Conservation (phyloP, 1,140 invertebrate species). For the Pogonomyrmex californicus region DNA sequence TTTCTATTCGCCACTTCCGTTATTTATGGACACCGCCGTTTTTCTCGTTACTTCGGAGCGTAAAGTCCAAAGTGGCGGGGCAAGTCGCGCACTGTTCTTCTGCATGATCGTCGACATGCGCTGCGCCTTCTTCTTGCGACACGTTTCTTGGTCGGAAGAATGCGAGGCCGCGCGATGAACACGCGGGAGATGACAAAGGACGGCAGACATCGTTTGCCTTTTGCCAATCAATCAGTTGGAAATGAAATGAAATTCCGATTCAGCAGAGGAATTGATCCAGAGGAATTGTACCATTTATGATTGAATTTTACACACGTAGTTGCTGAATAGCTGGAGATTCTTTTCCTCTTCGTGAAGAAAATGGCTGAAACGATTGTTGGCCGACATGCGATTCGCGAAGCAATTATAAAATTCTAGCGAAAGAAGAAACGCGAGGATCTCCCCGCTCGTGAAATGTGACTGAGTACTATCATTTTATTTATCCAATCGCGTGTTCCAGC, state of each 20-base stretch:
- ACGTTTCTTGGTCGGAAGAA: constrained; percentile 33
- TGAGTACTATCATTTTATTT: constrained; percentile 31
- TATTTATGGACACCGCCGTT: constrained; percentile 55
- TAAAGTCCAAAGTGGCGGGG: constrained; percentile 3
- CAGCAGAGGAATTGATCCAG: not conserved
- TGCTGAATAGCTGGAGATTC: not conserved
- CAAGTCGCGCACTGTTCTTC: not conserved
- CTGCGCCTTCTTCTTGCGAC: constrained; percentile 44
- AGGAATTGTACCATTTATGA: not conserved
- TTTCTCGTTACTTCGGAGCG: not conserved
- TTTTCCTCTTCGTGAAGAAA: not conserved
- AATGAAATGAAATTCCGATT: constrained; percentile 22
- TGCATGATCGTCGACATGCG: constrained; percentile 10
- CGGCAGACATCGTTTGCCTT: not conserved
- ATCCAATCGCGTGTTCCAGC: constrained; percentile 24
- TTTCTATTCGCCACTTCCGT: constrained; percentile 51
- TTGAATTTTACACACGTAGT: not conserved
- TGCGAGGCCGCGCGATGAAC: constrained; percentile 18
- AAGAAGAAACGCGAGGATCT: not conserved
- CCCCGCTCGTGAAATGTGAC: constrained; percentile 5
- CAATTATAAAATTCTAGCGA: constrained; percentile 30
- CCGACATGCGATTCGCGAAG: not conserved
- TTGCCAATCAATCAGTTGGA: constrained; percentile 8
- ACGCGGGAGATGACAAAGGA: constrained; percentile 41
- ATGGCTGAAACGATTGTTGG: constrained; percentile 1